Base-by-base conservation (phyloP, 2,888 invertebrate species). In the Scaptomyza reducta region DNA sequence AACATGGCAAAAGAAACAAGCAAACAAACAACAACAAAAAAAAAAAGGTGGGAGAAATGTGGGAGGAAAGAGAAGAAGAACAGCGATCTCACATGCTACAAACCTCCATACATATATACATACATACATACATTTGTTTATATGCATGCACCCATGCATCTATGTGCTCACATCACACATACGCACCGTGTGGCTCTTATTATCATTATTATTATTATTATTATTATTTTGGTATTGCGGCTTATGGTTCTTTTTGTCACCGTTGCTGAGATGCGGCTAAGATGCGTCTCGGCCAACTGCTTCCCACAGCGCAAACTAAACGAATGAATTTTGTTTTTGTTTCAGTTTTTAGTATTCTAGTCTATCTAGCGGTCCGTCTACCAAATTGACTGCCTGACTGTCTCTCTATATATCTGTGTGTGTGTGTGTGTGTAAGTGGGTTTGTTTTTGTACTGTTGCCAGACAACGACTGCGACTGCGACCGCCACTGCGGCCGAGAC, bases 261-360 rank as follows among this genome's bases (percentile, higher is more conserved):
- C 55, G 72, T 53, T 71, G 73, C 63, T 63, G 60, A 60, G 73
- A 74, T 74, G 74, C 74, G 74, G 73, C 63, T 63, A 57, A 64
- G 73, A 74, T 74, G 74, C 74, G 74, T 75, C 72, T 79, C 75
- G 80, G 75, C 70, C 78, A 80, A 80, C 84, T 68, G 80, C 75
- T 80, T 78, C 65, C 84, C 84, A 71, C 81, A 84, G 73, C 68
- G 74, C 66, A 53, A 74, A 74, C 74, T 74, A 44, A 66, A 66
- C 74, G 74, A 74, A 74, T 74, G 74, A 74, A 74, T 63, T 70
- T 74, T 74, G 74, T 74, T 74, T 74, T 74, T 74, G 74, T 74
- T 74, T 70, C 74, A 74, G 56, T 74, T 74, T 65, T 70, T 57
- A 53, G 51, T 64, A 51, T 62, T 57, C 60, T 44, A 42, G 65